These are phyloP conservation scores for Callithrix jacchus DNA, from an alignment of 2,113 vertebrate genomes.

Conservation along the genomic window DNA sequence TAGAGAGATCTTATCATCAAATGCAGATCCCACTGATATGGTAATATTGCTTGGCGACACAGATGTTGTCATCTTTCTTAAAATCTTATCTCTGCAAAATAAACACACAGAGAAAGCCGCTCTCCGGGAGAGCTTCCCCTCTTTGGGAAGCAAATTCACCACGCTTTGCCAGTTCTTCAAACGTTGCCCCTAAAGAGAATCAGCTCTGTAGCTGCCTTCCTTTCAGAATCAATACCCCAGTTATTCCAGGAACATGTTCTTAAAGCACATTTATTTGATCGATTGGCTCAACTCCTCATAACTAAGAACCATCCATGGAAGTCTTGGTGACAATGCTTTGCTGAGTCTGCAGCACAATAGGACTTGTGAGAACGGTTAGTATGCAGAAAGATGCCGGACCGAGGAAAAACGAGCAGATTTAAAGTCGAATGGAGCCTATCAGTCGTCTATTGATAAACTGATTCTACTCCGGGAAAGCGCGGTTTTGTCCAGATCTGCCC, in stretches of 20 bases:
- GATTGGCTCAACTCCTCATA: slow-evolving; percentile 56
- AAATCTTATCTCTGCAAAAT: background rate
- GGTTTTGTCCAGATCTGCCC: background rate
- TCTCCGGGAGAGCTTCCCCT: background rate
- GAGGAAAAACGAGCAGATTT: background rate
- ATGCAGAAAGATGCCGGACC: background rate
- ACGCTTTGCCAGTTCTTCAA: background rate
- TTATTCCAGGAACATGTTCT: slow-evolving; percentile 54
- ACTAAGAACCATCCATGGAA: background rate
- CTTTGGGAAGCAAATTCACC: background rate
- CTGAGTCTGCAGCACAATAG: background rate
- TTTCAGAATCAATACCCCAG: slow-evolving; percentile 57
- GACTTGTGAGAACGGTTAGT: slow-evolving; percentile 24
- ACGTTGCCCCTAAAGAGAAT: background rate
- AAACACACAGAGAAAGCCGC: background rate
- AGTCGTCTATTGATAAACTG: background rate
- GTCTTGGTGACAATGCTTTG: slow-evolving; percentile 50
- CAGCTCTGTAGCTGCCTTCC: slow-evolving; percentile 9
- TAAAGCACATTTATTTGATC: slow-evolving; percentile 58
- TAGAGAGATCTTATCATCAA: background rate
- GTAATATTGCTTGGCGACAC: background rate
- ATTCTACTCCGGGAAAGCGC: background rate
- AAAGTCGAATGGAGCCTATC: background rate
- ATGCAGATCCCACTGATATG: background rate
- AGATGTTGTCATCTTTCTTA: background rate